phyloP scores from a whole-genome alignment of 2,888 invertebrate species.

The Deroplatys truncata region DNA sequence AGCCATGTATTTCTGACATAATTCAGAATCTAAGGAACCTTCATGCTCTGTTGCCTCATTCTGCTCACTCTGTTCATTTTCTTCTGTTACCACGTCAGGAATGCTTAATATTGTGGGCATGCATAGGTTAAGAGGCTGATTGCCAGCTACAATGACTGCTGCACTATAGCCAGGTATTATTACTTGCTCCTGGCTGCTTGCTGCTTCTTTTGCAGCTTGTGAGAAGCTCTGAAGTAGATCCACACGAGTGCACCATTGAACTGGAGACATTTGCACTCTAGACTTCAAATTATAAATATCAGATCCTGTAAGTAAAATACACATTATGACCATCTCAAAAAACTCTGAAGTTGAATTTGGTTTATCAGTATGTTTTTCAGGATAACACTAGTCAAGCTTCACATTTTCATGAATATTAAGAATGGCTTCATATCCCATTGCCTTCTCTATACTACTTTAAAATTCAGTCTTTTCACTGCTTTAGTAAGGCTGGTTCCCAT shows the following conservation, averaged over 20 bases:
- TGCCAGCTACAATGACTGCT: conserved; percentile 17
- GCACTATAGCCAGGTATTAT: conserved; percentile 14
- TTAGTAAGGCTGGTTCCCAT: too few species aligned
- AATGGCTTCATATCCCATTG: too few species aligned
- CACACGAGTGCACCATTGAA: conserved; percentile 42
- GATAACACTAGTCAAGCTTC: too few species aligned
- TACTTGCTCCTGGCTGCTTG: conserved; percentile 6
- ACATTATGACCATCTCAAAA: conserved; percentile 34
- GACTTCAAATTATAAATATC: background rate
- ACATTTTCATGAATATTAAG: too few species aligned
- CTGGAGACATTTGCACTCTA: conserved; percentile 30
- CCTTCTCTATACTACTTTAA: too few species aligned
- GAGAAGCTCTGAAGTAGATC: conserved; percentile 35
- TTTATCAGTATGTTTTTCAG: too few species aligned
- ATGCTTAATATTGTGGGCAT: background rate
- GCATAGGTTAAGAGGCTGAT: background rate
- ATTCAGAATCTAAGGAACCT: background rate
- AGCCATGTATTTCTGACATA: background rate
- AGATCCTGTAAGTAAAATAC: background rate
- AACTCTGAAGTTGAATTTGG: background rate
- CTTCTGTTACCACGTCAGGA: background rate
- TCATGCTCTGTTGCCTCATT: background rate
- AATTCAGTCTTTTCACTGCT: too few species aligned
- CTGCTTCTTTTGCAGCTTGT: conserved; percentile 30
- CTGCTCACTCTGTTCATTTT: background rate